Conservation (phyloP, 1,140 invertebrate genomes). For the Sitophilus oryzae region DNA sequence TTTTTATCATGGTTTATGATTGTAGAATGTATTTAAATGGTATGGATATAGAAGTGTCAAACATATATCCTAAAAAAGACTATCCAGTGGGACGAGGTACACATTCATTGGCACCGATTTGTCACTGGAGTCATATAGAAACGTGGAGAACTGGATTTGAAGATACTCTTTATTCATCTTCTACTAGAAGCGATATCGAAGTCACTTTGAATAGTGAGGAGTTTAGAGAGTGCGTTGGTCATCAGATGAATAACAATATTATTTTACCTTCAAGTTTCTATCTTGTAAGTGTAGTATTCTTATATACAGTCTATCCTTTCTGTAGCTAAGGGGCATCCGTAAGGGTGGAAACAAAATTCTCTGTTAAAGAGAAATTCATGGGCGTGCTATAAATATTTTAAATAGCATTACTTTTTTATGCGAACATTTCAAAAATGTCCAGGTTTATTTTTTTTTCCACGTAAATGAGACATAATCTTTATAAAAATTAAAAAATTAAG, state of each 20-base stretch:
- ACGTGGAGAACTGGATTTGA: constrained; percentile 51
- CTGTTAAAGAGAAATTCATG: no score
- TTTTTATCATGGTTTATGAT: constrained; percentile 9
- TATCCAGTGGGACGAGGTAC: constrained; percentile 77
- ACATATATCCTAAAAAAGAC: constrained; percentile 58
- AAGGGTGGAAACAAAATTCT: no score
- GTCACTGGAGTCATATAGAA: constrained; percentile 88
- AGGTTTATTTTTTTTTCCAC: no score
- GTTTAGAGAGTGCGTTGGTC: constrained; percentile 38
- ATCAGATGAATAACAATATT: constrained; percentile 37
- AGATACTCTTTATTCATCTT: constrained; percentile 35
- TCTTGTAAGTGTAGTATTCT: constrained; percentile 30
- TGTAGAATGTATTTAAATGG: constrained; percentile 40
- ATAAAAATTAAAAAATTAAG: no score
- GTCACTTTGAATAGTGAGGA: constrained; percentile 46
- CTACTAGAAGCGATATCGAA: constrained; percentile 35
- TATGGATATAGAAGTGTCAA: constrained; percentile 42
- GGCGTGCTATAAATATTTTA: no score
- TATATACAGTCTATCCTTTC: neutral
- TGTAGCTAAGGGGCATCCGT: no score
- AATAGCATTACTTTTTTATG: no score
- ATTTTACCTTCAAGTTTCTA: constrained; percentile 35
- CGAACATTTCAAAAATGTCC: no score
- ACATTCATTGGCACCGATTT: constrained; percentile 66
- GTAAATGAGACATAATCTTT: no score